Base-by-base conservation (phyloP, 2,113 vertebrate genomes). In the Chloropsis cyanopogon region DNA sequence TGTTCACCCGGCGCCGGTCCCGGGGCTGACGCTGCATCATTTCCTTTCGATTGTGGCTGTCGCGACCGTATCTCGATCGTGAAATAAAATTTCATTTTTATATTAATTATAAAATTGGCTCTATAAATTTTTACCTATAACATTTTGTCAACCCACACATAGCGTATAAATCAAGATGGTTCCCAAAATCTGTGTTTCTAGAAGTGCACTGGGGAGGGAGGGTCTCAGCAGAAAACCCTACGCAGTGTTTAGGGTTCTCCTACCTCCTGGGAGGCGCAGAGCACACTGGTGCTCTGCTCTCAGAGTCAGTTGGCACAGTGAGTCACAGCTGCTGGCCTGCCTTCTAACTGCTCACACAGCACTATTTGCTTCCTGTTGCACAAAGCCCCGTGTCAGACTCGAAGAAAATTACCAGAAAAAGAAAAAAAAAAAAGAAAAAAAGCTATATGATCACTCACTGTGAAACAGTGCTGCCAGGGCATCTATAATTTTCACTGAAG, bases 291-390 rank as follows among this genome's bases (percentile, higher is more conserved):
- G 84, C 66, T 37, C 75, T 61, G 18, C 50, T 83, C 69, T 82
- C 50, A 31, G 29, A 42, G 61, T 76, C 89, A 65, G 50, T 68
- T 80, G 77, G 56, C 47, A 25, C 20, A 39, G 66, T 92, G 94
- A 97, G 86, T 93, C 93, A 96, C 76, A 26, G 81, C 70, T 54
- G 69, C 79, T 80, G 84, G 82, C 65, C 84, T 90, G 86, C 72
- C 76, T 78, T 82, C 60, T 41, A 39, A 87, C 87, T 78, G 84
- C 87, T 91, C 80, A 42, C 56, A 28, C 7, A 50, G 65, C 87
- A 86, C 85, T 70, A 64, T 56, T 89, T 54, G 52, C 49, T 97
- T 97, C 95, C 96, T 95, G 88, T 92, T 92, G 71, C 88, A 90
- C 49, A 12, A 63, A 79, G 39, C 50, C 42, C 66, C 4, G 0